Evolutionary conservation across 2,888 invertebrate genomes (phyloP).

Genomic region (Rhodophaea formosa): DNA sequence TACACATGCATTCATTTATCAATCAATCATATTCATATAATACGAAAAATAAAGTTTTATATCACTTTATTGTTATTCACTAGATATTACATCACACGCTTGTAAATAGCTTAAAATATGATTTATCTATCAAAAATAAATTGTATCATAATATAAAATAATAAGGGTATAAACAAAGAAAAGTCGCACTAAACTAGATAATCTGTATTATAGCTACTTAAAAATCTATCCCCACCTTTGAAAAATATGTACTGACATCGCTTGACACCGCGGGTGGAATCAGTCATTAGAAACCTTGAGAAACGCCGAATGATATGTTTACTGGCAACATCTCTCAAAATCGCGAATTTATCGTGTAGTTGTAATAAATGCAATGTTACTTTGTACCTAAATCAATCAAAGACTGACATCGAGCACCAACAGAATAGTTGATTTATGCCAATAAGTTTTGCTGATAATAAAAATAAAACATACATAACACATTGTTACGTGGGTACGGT

Average conservation of each 20-base stretch:
- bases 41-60: not conserved
- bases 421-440: not conserved
- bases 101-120: conserved; percentile 41
- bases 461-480: no score
- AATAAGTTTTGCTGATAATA: not conserved
- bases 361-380: conserved; percentile 63
- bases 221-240: conserved; percentile 36
- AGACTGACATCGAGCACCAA: conserved; percentile 31
- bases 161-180: not conserved
- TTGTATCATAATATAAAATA: conserved; percentile 16
- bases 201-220: conserved; percentile 20
- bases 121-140: conserved; percentile 14
- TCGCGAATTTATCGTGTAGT: conserved; percentile 75
- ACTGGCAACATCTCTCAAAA: conserved; percentile 74
- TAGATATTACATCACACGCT: conserved; percentile 26
- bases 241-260: conserved; percentile 21
- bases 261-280: conserved; percentile 24
- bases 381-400: conserved; percentile 30
- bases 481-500: no score
- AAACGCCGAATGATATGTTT: conserved; percentile 79
- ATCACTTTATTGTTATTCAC: not conserved
- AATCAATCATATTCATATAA: not conserved
- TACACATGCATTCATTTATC: not conserved
- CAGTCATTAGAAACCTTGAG: conserved; percentile 60
- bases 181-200: conserved; percentile 13